phyloP scores from a whole-genome alignment of 2,888 invertebrate species.

The Aporophyla lueneburgensis region DNA sequence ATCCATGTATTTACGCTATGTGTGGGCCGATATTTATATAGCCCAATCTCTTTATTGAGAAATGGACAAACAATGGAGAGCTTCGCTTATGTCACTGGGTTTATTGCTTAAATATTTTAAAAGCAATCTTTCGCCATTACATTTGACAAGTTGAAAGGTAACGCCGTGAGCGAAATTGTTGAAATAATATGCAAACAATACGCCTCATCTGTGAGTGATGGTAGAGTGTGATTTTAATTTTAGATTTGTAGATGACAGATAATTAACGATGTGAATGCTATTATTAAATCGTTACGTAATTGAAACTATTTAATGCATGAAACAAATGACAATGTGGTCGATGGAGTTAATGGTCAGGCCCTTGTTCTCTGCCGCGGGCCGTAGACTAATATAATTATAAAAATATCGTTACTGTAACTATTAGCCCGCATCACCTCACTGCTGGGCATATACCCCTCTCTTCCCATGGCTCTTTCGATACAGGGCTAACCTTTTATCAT shows the following conservation, averaged over 20 bases:
- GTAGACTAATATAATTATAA: neutral
- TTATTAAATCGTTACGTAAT: conserved; percentile 16
- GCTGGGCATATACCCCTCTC: neutral
- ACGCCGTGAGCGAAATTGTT: conserved; percentile 32
- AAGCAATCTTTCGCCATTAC: conserved; percentile 38
- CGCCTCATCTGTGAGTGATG: conserved; percentile 37
- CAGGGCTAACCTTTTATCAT: neutral
- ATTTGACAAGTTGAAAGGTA: conserved; percentile 27
- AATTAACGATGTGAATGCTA: neutral
- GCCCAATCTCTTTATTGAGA: conserved; percentile 47
- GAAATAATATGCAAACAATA: conserved; percentile 41
- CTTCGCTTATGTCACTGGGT: conserved; percentile 44
- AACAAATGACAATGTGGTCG: neutral
- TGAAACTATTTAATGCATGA: too few species aligned
- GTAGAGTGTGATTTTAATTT: conserved; percentile 28
- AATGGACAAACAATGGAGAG: conserved; percentile 57
- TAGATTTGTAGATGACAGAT: conserved; percentile 15
- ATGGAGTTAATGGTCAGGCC: neutral
- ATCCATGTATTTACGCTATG: conserved; percentile 31
- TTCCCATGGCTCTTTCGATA: neutral
- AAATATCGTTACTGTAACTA: neutral
- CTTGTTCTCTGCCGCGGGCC: neutral
- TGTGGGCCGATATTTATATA: conserved; percentile 56
- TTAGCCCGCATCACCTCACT: neutral
- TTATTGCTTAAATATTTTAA: conserved; percentile 55